Conservation (phyloP, 2,113 vertebrate genomes). For the Urocynchramus pylzowi region DNA sequence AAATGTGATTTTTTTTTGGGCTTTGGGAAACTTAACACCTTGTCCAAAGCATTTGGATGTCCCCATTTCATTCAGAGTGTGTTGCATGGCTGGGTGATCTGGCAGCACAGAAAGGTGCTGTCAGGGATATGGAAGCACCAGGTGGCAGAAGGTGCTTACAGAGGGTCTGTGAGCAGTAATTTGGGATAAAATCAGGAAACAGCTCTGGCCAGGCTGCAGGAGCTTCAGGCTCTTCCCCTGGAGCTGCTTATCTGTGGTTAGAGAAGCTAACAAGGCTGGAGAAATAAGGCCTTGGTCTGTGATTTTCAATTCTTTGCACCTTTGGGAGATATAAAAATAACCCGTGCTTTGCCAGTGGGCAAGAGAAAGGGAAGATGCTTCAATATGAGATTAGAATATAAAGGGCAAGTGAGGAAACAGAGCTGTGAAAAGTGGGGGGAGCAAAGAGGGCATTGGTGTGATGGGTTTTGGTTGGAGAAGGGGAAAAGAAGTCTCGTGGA, state of each 20-base stretch:
- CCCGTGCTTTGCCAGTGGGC: not conserved
- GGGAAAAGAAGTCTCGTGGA: not conserved
- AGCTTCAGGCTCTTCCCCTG: not conserved
- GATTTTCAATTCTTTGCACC: not conserved
- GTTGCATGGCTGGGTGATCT: not conserved
- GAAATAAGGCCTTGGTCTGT: not conserved
- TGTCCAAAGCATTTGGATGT: slow-evolving; percentile 3
- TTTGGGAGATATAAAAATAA: not conserved
- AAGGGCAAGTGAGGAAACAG: not conserved
- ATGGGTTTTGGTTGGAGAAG: not conserved
- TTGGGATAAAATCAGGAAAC: not conserved
- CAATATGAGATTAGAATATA: not conserved
- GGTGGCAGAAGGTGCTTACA: not conserved
- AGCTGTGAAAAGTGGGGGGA: not conserved
- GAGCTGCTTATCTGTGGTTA: not conserved
- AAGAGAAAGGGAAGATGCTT: not conserved
- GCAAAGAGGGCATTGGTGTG: not conserved
- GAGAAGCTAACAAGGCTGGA: not conserved
- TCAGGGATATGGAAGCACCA: not conserved
- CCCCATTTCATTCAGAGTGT: not conserved
- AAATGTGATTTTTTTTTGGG: not conserved
- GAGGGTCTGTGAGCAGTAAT: not conserved
- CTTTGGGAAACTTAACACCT: slow-evolving; percentile 8
- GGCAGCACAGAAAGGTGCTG: not conserved
- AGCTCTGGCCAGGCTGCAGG: not conserved